Evolutionary conservation across 2,888 invertebrate species (phyloP), one percentile per base, ranked within the genome.

Genomic region (Lymantria dispar): DNA sequence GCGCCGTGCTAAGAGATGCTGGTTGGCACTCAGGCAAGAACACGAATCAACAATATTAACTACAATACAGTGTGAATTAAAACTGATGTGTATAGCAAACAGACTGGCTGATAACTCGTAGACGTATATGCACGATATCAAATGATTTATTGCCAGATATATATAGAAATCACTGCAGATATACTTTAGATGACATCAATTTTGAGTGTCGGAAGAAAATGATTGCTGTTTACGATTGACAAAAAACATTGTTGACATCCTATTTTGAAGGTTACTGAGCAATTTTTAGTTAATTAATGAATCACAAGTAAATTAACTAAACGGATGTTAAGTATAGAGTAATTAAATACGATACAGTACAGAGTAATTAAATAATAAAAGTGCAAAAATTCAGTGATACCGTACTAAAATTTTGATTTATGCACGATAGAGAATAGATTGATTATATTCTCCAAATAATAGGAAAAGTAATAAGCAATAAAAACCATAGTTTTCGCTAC

Each of bases 21-120:
- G 57, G 59, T 83, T 83, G 70, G 58, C 83, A 77, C 78, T 62
- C 54, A 72, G 66, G 70, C 70, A 68, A 65, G 64, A 81, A 83
- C 68, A 62, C 67, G 62, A 60, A 64, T 61, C 50, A 59, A 70
- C 69, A 71, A 78, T 73, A 76, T 63, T 60, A n/a, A 7, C 38
- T 12, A 76, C 74, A 79, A 75, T 64, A 53, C 56, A 61, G 80
- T 85, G 86, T 80, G 68, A 87, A 86, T 85, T 82, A 78, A 72
- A 78, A 56, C 73, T 81, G 78, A 85, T 83, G 70, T 64, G 64
- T 78, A 76, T 67, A 52, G 81, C 76, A 86, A 85, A 84, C 77
- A 72, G 78, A 85, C 74, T 76, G 75, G 80, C 74, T 58, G 58
- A 10, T 10, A 8, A 33, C 8, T 10, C 8, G 33, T 64, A 71